These are phyloP conservation scores for Euwallacea fornicatus DNA, from an alignment of 1,140 invertebrate species.

Conservation along the genomic window DNA sequence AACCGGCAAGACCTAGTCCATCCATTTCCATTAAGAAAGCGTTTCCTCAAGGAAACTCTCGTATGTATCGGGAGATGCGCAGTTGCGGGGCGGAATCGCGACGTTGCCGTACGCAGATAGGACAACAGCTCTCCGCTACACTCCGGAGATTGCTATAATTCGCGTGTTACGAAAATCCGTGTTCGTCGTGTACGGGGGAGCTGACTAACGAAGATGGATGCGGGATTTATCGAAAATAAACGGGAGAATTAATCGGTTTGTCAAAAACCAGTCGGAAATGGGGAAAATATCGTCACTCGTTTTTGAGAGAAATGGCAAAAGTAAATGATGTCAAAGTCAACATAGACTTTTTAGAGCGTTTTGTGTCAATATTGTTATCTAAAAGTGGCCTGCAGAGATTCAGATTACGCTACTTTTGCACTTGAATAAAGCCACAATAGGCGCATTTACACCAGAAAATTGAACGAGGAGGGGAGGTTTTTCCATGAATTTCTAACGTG, in stretches of 20 bases:
- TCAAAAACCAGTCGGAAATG: not conserved
- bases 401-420: too few relatives aligned
- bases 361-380: too few relatives aligned
- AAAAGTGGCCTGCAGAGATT: too few relatives aligned
- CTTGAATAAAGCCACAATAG: too few relatives aligned
- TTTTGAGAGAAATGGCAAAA: too few relatives aligned
- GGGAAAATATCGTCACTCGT: too few relatives aligned
- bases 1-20: conserved; percentile 9
- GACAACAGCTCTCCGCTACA: not conserved
- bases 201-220: not conserved
- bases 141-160: too few relatives aligned
- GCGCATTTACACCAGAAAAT: too few relatives aligned
- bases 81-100: not conserved
- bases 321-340: too few relatives aligned
- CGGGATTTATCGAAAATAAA: not conserved
- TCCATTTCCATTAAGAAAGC: conserved; percentile 18
- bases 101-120: not conserved
- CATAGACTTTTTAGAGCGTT: too few relatives aligned
- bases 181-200: not conserved
- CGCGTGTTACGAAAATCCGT: not conserved
- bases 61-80: conserved; percentile 32
- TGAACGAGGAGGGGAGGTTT: too few relatives aligned
- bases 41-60: not conserved
- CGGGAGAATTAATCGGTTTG: not conserved
- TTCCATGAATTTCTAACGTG: too few relatives aligned